Base-by-base conservation (phyloP, 2,797 vertebrate genomes). In the Coreius guichenoti region DNA sequence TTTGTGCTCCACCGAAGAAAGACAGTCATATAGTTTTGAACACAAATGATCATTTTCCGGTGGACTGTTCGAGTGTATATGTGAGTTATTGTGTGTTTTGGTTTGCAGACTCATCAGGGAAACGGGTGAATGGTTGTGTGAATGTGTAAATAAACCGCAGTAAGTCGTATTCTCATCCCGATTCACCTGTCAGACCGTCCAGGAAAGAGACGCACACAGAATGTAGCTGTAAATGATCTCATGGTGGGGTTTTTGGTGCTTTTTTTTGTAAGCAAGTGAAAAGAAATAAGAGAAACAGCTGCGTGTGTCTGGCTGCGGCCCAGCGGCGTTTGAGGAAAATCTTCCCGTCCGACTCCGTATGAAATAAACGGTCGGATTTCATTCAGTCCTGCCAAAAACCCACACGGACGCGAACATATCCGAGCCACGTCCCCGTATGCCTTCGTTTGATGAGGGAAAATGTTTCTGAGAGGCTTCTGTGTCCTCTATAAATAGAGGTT, bases 141-240 rank as follows among this genome's bases (percentile, higher is more conserved):
- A 54, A 54, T 23, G 73, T 51, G 14, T 36, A 81, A 36, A 54
- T 69, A n/a, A 49, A n/a, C 5, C 19, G 17, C 69, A 45, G 26
- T 12, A 17, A 65, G 68, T 61, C 2, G 8, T 26, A 6, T 63
- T 75, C 31, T 73, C 12, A 26, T 29, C 29, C 54, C 6, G 54
- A 47, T 80, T 85, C 86, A 86, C 85, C 87, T 86, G 87, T 72
- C 77, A 51, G 45, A 8, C 33, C 26, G 54, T 61, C 78, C 7
- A 49, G 36, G 31, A 81, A 43, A 47, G 33, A 72, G 69, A 49
- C 61, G 45, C 63, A 29, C 43, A 33, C 56, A 33, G 87, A 86
- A 76, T 74, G 84, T 21, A 76, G 86, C 76, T 70, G 77, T 78
- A 72, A 74, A 86, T 89, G 86, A 90, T 86, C 86, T 90, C 77